Conservation (phyloP, 2,888 invertebrate genomes). For the Gnatocerus cornutus region DNA sequence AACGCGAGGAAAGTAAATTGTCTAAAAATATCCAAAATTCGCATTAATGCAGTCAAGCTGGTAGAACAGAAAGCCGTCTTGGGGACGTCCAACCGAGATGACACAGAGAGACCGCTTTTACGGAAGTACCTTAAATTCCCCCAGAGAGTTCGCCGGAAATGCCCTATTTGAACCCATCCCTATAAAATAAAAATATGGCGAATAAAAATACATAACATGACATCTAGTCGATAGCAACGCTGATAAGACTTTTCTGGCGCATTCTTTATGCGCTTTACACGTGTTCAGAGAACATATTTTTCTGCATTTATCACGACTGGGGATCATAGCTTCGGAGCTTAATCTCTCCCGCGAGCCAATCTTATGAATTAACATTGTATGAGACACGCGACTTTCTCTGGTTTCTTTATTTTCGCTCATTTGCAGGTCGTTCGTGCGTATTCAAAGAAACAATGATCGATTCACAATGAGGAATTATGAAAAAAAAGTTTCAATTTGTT, state of each 20-base stretch:
- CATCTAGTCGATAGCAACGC: conserved; percentile 60
- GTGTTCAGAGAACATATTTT: conserved; percentile 55
- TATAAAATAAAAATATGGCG: conserved; percentile 63
- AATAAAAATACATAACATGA: conserved; percentile 63
- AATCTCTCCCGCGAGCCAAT: neutral
- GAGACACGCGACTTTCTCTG: neutral
- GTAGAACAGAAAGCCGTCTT: conserved; percentile 49
- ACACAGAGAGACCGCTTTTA: conserved; percentile 46
- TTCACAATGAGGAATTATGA: no score
- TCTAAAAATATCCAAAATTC: conserved; percentile 48
- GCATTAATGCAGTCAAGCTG: conserved; percentile 49
- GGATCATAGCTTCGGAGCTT: neutral
- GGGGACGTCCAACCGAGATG: conserved; percentile 51
- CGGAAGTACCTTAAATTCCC: conserved; percentile 58
- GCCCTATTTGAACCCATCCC: conserved; percentile 60
- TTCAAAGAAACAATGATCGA: no score
- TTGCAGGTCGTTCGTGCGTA: no score
- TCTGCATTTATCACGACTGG: conserved; percentile 35
- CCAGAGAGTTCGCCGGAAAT: conserved; percentile 56
- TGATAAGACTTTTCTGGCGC: conserved; percentile 61
- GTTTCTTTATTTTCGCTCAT: no score
- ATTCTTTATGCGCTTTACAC: conserved; percentile 61
- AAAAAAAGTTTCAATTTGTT: no score
- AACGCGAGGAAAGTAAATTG: conserved; percentile 29
- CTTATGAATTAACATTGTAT: neutral